Evolutionary conservation across 2,113 vertebrate genomes (phyloP), one percentile per base, ranked within the genome.

Genomic region (Paradisaea rubra): DNA sequence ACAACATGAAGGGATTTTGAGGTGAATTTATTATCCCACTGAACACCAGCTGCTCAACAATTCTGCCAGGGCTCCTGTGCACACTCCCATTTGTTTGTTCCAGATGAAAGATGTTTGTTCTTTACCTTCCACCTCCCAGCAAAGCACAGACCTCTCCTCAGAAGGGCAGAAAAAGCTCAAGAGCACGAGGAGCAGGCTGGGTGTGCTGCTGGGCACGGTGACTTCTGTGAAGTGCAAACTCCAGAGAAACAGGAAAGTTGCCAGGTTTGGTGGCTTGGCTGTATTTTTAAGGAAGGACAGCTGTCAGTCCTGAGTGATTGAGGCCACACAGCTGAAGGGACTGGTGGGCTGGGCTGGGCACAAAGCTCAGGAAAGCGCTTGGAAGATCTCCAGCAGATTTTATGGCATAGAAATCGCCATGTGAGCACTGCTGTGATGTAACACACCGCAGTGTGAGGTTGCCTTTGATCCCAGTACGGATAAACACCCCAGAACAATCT

Each of bases 401-500:
- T 42, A 44, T 65, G 74, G 93, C 85, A 50, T 1, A 44, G 93
- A 50, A 82, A 57, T 18, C 28, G 20, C 93, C 31, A 0, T 53
- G 93, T 37, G 92, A 95, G 87, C 81, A 0, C 19, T 8, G 93
- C 86, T 91, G 27, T 94, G 88, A 72, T 78, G 93, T 81, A 91
- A 86, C 69, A n/a, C 50, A 0, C n/a, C 31, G 0, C 45, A 2
- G 88, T 10, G 87, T 57, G 93, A 63, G 95, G 92, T 90, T 95
- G 81, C 70, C 85, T 95, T 95, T 91, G 95, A 96, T 94, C 85
- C 81, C 13, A 2, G 0, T 0, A 1, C 0, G 0, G 57, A 85
- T 81, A 88, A 96, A 88, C 92, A 90, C 31, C 88, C 66, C 74
- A 6, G 45, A 73, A 91, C 74, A 88, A 91, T 88, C 96, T 76